Evolutionary conservation across 2,113 vertebrate species (phyloP).

Genomic region (Orientallactaga bullata): DNA sequence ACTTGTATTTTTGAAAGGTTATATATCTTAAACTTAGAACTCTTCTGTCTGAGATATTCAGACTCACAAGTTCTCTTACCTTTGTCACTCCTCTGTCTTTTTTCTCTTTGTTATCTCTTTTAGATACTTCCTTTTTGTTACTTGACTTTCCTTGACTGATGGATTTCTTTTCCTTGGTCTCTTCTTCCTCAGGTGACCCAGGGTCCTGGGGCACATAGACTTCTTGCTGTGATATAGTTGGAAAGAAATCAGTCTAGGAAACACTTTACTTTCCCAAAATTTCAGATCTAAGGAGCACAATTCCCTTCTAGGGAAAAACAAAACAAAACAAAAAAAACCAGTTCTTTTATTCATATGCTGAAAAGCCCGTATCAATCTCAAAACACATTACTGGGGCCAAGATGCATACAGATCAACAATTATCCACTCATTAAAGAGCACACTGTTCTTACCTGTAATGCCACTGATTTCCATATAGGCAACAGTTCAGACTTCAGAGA

Average conservation of each 20-base stretch:
- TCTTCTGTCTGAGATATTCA: not conserved
- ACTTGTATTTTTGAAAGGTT: not conserved
- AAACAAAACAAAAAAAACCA: too few species aligned
- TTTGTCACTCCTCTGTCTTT: constrained; percentile 85
- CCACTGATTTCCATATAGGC: constrained; percentile 44
- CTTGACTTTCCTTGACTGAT: constrained; percentile 83
- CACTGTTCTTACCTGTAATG: constrained; percentile 55
- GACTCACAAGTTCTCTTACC: constrained; percentile 73
- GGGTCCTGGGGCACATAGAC: constrained; percentile 86
- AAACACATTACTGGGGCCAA: not conserved
- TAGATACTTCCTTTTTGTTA: constrained; percentile 84
- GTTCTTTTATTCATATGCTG: not conserved
- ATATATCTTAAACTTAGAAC: not conserved
- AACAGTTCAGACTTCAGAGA: constrained; percentile 55
- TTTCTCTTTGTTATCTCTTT: constrained; percentile 87
- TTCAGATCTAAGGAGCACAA: constrained; percentile 13
- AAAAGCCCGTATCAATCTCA: constrained; percentile 19
- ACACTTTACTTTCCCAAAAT: constrained; percentile 12
- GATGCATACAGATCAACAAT: not conserved
- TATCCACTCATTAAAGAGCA: not conserved
- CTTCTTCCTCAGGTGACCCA: constrained; percentile 82
- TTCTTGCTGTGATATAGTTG: constrained; percentile 85
- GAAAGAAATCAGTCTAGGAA: constrained; percentile 54
- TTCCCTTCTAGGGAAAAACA: not conserved
- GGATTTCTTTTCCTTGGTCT: constrained; percentile 82